These are phyloP conservation scores for Seladonia tumulorum DNA, from an alignment of 2,888 invertebrate species.

Conservation along the genomic window DNA sequence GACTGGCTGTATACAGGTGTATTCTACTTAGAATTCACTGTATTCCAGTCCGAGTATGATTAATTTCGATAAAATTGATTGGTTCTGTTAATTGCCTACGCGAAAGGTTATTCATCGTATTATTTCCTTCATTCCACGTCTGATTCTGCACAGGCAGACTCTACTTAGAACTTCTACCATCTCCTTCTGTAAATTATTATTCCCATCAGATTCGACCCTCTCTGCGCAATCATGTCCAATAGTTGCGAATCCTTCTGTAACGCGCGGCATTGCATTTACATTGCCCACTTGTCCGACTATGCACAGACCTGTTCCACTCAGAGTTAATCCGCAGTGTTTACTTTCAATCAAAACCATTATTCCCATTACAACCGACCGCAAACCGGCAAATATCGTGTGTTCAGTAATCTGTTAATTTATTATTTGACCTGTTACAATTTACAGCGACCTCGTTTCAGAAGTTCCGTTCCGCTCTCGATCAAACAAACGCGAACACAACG, in stretches of 20 bases:
- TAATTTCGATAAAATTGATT: not conserved
- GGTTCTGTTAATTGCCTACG: not conserved
- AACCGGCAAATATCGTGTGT: not conserved
- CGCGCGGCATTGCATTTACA: not conserved
- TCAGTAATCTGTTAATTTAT: not conserved
- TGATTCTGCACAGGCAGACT: not conserved
- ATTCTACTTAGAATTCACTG: not conserved
- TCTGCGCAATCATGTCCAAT: not conserved
- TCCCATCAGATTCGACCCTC: not conserved
- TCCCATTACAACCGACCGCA: not conserved
- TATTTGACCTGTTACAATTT: not conserved
- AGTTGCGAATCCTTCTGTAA: not conserved
- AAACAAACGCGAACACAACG: not conserved
- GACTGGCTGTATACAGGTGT: not conserved
- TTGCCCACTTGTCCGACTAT: not conserved
- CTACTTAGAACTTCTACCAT: not conserved
- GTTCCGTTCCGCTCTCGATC: not conserved
- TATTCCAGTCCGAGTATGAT: not conserved
- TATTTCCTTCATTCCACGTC: not conserved
- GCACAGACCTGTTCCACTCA: not conserved
- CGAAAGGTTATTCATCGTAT: not conserved
- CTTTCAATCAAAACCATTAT: not conserved
- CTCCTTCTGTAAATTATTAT: not conserved
- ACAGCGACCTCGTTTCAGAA: not conserved
- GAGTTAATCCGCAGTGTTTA: not conserved